These are phyloP conservation scores for Microcebus tavaratra DNA, from an alignment of 2,113 vertebrate species.

Conservation along the genomic window DNA sequence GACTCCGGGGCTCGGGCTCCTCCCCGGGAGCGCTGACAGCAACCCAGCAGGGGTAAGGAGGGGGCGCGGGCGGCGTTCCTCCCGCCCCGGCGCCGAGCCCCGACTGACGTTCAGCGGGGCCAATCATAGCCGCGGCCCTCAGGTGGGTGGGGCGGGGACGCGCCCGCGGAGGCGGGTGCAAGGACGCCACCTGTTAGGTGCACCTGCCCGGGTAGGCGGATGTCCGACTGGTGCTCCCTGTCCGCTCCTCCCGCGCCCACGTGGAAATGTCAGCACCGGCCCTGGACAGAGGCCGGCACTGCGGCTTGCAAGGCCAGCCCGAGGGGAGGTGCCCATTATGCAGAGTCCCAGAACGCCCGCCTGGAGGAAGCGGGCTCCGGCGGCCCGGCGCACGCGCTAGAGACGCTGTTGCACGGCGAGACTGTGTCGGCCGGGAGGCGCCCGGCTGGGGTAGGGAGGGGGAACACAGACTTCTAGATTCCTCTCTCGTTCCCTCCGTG, in stretches of 20 bases:
- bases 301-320: neutral
- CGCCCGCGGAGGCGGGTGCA: accelerated
- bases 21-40: accelerated
- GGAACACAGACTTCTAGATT: neutral
- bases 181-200: accelerated
- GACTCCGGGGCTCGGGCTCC: accelerated
- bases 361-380: neutral
- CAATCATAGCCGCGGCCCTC: neutral
- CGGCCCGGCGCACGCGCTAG: neutral
- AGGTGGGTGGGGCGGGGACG: neutral
- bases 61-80: accelerated
- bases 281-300: neutral
- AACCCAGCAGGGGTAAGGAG: accelerated
- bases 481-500: neutral
- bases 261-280: neutral
- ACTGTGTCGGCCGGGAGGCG: neutral
- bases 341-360: neutral
- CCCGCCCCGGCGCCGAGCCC: neutral
- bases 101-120: neutral
- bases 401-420: neutral
- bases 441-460: neutral
- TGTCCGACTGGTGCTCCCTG: accelerated
- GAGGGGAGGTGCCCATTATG: neutral
- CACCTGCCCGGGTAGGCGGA: accelerated
- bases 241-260: accelerated